Base-by-base conservation (phyloP, 2,888 invertebrate genomes). In the Agriopis marginaria region DNA sequence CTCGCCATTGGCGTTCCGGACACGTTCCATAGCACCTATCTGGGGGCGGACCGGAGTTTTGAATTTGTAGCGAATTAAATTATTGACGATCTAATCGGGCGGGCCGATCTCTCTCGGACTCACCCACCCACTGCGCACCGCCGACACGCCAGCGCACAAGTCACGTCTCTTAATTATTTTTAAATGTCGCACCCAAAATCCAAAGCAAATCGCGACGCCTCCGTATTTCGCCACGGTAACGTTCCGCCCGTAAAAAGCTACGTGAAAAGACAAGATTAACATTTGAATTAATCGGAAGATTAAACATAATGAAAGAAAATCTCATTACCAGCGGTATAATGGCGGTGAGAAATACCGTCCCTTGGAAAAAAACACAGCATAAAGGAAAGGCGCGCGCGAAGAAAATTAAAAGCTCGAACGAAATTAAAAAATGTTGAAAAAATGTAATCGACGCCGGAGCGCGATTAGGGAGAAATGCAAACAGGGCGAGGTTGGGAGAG, bases 241-340 rank as follows among this genome's bases (percentile, higher is more conserved):
- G 86, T 83, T 84, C 79, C 81, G 80, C 81, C 87, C 85, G 85
- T 92, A 91, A 92, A 92, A 92, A 89, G 86, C 89, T 80, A 86
- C 86, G 89, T 88, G 89, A 89, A 92, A 92, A 90, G 84, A 86
- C 82, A 79, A 90, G 93, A 93, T 93, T 92, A 93, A 93, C 93
- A 93, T 94, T 93, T 92, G 92, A 94, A 94, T 94, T 94, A 94
- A 94, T 93, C 94, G 94, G 92, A 83, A 94, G 94, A 94, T 94
- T 94, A 93, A 93, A 91, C 94, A 93, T 93, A 94, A 94, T 94
- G 93, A 93, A 94, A 93, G 93, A 92, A 94, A 94, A 94, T 94
- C 94, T 94, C 94, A 93, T 94, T 94, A 94, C 89, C 85, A 82
- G 81, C 86, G 84, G 92, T 90, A 92, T 93, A 93, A 93, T 92